These are phyloP conservation scores for Ectemnius continuus DNA, from an alignment of 2,888 invertebrate genomes.

Conservation along the genomic window DNA sequence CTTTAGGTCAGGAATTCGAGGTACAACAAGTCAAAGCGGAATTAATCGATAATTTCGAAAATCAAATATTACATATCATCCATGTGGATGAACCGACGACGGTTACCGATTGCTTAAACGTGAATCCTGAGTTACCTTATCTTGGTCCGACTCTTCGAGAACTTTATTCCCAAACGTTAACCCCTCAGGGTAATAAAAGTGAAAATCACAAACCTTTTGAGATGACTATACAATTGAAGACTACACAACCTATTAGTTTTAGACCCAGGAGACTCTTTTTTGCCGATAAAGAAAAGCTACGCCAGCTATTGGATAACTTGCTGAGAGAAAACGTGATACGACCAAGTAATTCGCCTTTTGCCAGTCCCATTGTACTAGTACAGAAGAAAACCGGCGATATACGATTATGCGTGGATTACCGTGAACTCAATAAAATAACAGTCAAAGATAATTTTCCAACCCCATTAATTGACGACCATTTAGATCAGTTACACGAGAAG, in stretches of 20 bases:
- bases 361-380: slow-evolving; percentile 13
- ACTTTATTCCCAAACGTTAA: neutral
- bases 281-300: slow-evolving; percentile 7
- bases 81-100: neutral
- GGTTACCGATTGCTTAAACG: neutral
- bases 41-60: neutral
- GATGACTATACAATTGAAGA: neutral
- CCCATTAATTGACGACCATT: slow-evolving; percentile 15
- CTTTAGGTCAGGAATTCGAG: neutral
- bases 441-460: slow-evolving; percentile 11
- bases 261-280: neutral
- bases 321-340: slow-evolving; percentile 5
- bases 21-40: neutral
- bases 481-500: neutral
- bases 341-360: slow-evolving; percentile 13
- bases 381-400: slow-evolving; percentile 12
- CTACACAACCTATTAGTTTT: slow-evolving; percentile 15
- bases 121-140: neutral
- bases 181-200: neutral
- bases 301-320: neutral
- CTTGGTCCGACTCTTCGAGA: neutral
- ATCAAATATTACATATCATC: neutral
- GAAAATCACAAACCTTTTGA: neutral
- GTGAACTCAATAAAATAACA: slow-evolving; percentile 12
- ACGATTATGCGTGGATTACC: slow-evolving; percentile 18